Evolutionary conservation across 2,797 vertebrate genomes (phyloP).

Genomic region (Furcifer pardalis): DNA sequence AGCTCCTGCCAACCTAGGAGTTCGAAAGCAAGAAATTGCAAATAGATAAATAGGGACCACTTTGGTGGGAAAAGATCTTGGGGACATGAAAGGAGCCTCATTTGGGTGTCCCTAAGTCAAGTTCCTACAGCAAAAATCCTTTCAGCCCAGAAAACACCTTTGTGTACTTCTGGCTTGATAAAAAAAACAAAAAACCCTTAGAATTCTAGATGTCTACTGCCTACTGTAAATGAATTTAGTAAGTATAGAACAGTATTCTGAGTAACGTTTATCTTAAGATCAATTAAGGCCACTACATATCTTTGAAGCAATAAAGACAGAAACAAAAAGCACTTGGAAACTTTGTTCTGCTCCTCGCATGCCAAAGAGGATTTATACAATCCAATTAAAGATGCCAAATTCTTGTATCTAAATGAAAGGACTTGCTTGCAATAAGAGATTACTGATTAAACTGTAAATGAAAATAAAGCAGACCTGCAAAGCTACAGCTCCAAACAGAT

Average conservation of each 20-base stretch:
- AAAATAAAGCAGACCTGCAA: background rate
- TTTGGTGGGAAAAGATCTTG: too few species aligned
- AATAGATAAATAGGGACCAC: too few species aligned
- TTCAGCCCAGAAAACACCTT: too few species aligned
- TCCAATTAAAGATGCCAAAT: slow-evolving; percentile 22
- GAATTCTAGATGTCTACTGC: slow-evolving; percentile 26
- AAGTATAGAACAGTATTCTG: slow-evolving; percentile 53
- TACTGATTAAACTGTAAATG: slow-evolving; percentile 27
- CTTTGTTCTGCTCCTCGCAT: slow-evolving; percentile 24
- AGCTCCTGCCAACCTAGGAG: too few species aligned
- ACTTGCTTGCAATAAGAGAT: background rate
- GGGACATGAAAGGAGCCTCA: too few species aligned
- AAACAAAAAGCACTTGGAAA: slow-evolving; percentile 20
- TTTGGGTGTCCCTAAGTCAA: too few species aligned
- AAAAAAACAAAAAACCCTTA: too few species aligned
- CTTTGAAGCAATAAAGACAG: slow-evolving; percentile 34
- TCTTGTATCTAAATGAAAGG: background rate
- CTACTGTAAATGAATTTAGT: slow-evolving; percentile 26
- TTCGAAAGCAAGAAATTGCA: too few species aligned
- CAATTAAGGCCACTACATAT: slow-evolving; percentile 20
- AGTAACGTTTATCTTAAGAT: slow-evolving; percentile 51
- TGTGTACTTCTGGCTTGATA: too few species aligned
- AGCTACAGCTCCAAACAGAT: slow-evolving; percentile 16
- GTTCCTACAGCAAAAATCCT: too few species aligned
- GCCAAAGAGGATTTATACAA: slow-evolving; percentile 35